Conservation (phyloP, 2,797 vertebrate species). For the Sarcophilus harrisii region DNA sequence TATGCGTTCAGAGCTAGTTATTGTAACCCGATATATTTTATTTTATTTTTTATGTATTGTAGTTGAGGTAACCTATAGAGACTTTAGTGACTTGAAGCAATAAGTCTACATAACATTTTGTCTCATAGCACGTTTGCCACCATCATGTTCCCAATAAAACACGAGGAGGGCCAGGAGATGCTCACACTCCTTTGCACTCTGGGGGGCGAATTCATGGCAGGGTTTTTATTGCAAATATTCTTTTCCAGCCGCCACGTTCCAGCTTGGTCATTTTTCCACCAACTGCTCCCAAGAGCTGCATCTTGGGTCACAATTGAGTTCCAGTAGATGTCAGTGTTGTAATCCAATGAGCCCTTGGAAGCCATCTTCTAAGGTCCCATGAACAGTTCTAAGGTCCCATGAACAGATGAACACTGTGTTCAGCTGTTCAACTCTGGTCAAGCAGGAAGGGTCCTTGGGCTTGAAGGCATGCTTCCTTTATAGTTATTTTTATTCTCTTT, state of each 20-base stretch:
- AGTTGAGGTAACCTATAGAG: neutral
- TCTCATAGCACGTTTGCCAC: slow-evolving; percentile 9
- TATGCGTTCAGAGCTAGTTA: neutral
- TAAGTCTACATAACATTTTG: neutral
- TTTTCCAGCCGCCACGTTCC: neutral
- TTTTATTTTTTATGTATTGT: neutral
- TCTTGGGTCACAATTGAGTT: neutral
- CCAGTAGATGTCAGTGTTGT: slow-evolving; percentile 82
- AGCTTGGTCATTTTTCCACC: neutral
- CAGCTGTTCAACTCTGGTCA: neutral
- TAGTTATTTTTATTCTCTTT: neutral
- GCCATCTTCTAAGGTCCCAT: neutral
- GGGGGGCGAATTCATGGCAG: neutral
- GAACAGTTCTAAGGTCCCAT: neutral
- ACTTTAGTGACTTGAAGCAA: neutral
- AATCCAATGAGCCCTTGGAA: slow-evolving; percentile 37
- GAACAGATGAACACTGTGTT: neutral
- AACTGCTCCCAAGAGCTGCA: neutral
- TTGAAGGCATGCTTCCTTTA: neutral
- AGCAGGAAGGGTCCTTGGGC: slow-evolving; percentile 13
- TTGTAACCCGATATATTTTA: neutral
- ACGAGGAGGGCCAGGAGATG: neutral
- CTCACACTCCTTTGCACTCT: neutral
- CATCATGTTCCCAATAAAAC: slow-evolving; percentile 21
- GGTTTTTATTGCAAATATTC: neutral